Evolutionary conservation across 2,113 vertebrate species (phyloP).

Genomic region (Otolemur garnettii): DNA sequence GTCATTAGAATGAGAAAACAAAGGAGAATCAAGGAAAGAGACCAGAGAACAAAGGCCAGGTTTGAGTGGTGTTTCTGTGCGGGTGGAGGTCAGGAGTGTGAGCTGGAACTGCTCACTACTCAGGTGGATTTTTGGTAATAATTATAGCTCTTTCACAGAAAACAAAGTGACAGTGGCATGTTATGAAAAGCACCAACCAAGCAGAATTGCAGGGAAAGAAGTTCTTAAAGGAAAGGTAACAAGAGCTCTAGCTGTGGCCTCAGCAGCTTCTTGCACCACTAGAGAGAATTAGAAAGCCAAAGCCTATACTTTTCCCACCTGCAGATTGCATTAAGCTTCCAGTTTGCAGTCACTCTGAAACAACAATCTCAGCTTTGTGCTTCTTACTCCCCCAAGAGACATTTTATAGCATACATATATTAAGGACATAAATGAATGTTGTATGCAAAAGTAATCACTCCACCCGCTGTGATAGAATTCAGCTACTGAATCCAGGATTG

Average conservation of each 20-base stretch:
- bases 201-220: not conserved
- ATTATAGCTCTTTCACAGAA: not conserved
- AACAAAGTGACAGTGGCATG: not conserved
- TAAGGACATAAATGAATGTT: not conserved
- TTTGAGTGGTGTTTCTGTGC: not conserved
- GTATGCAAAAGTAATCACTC: slow-evolving; percentile 44
- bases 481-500: not conserved
- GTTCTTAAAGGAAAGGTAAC: not conserved
- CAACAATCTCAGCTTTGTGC: slow-evolving; percentile 45
- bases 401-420: not conserved
- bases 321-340: not conserved
- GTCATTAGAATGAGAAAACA: not conserved
- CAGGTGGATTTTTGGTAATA: not conserved
- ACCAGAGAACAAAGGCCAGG: not conserved
- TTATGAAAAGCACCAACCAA: slow-evolving; percentile 9
- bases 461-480: not conserved
- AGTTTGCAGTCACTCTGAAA: not conserved
- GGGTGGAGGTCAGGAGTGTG: not conserved
- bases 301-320: not conserved
- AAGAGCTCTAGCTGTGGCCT: not conserved
- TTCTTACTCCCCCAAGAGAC: slow-evolving; percentile 44
- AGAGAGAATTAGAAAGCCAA: not conserved
- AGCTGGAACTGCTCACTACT: not conserved
- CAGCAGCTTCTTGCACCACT: not conserved
- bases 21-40: too few relatives aligned